Conservation (phyloP, 1,140 invertebrate genomes). For the Rhyzopertha dominica region DNA sequence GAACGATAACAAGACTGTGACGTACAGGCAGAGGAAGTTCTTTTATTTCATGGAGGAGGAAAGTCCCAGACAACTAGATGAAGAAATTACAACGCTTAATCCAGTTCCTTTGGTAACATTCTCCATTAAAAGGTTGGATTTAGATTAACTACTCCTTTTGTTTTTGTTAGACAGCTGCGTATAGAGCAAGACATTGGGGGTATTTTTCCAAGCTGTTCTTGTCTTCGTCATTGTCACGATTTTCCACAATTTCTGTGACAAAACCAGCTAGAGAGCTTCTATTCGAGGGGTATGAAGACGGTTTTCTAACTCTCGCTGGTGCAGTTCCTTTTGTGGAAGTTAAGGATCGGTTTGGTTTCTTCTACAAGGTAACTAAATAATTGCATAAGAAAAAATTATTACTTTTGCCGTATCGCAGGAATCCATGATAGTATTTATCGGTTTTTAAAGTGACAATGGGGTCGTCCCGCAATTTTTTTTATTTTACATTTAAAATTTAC, state of each 20-base stretch:
- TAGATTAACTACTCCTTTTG: no score
- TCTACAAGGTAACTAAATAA: slow-evolving; percentile 72
- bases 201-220: slow-evolving; percentile 47
- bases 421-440: no score
- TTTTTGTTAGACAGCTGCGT: slow-evolving; percentile 61
- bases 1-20: slow-evolving; percentile 64
- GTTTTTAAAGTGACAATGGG: no score
- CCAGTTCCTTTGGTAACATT: no score
- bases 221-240: slow-evolving; percentile 23
- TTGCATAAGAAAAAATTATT: no score
- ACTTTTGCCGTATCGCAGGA: no score
- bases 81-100: no score
- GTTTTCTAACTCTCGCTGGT: slow-evolving; percentile 57
- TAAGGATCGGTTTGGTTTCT: slow-evolving; percentile 70
- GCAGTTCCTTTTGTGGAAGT: slow-evolving; percentile 52
- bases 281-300: slow-evolving; percentile 72
- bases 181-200: slow-evolving; percentile 54
- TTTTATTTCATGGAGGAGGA: slow-evolving; percentile 69
- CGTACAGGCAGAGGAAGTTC: slow-evolving; percentile 66
- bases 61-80: no score
- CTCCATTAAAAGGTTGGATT: no score
- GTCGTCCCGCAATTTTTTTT: no score
- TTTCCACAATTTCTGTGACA: slow-evolving; percentile 49
- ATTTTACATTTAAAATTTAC: no score
- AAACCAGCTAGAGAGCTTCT: slow-evolving; percentile 67